Conservation (phyloP, 2,113 vertebrate species). For the Halichoerus grypus region DNA sequence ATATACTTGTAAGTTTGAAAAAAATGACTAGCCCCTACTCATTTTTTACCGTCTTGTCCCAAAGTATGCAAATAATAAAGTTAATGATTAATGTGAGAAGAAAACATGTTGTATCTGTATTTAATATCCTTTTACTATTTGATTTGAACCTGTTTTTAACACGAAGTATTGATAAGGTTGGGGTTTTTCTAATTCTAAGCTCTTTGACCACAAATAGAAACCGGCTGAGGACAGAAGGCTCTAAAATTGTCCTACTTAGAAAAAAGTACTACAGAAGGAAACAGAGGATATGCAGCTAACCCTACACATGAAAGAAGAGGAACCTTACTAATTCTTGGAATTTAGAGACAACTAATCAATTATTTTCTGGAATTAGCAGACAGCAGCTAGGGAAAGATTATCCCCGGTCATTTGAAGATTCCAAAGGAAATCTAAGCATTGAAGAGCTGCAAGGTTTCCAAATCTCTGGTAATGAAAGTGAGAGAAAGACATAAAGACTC, state of each 20-base stretch:
- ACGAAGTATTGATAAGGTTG: neutral
- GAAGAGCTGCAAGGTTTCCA: neutral
- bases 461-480: neutral
- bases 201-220: constrained; percentile 43
- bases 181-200: constrained; percentile 33
- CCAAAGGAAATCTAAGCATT: neutral
- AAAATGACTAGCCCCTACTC: neutral
- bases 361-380: constrained; percentile 36
- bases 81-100: neutral
- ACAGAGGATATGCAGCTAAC: neutral
- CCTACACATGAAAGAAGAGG: neutral
- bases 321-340: neutral
- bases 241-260: neutral
- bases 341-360: neutral
- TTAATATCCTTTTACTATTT: neutral
- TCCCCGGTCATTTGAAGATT: neutral
- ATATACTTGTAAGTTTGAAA: neutral
- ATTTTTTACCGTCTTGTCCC: neutral
- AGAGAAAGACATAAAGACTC: neutral
- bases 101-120: neutral
- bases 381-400: constrained; percentile 20
- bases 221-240: neutral
- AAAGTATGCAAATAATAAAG: neutral
- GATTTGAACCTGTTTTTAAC: constrained; percentile 10
- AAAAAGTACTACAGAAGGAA: neutral